Base-by-base conservation (phyloP, 2,797 vertebrate genomes). In the Gambusia yucatana region DNA sequence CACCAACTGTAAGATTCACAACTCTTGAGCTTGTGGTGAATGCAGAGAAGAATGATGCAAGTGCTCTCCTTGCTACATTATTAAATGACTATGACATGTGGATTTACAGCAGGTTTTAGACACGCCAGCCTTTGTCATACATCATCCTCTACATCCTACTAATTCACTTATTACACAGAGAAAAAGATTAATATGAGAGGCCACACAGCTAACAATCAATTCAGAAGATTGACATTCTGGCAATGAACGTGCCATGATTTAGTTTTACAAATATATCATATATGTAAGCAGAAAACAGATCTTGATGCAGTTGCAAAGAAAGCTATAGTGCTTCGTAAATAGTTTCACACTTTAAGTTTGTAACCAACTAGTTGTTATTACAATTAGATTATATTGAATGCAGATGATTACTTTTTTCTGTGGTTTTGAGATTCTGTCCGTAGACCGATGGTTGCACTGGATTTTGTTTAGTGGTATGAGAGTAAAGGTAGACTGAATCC, bases 101-200 rank as follows among this genome's bases (percentile, higher is more conserved):
- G 92, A 94, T 93, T 93, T 92, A 94, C 87, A 87, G 89, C 90
- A 84, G 89, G 90, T 88, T 90, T 91, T 85, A 86, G 88, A 91
- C 77, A 41, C 84, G 89, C 87, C 90, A 86, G 87, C 87, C 81
- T 87, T 81, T 75, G 33, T 91, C 88, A 86, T 94, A 87, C 88
- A 93, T 94, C 91, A 93, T 91, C 84, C 79, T 80, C 88, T 90
- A 92, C 91, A 89, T 87, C 89, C 85, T 87, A 88, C 92, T 92
- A 94, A 94, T 94, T 94, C 89, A 94, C 90, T 93, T 90, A 89
- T 92, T 93, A 92, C 87, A 88, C 81, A 86, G 47, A 78, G 85
- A 83, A 82, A 82, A 72, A 91, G 85, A 94, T 95, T 87, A 88
- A 93, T 92, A 89, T n/a, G 7, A 75, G 77, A 78, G 74, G 78